Evolutionary conservation across 2,797 vertebrate species (phyloP), one percentile per base, ranked within the genome.

Genomic region (Alcedo quadribrachys): DNA sequence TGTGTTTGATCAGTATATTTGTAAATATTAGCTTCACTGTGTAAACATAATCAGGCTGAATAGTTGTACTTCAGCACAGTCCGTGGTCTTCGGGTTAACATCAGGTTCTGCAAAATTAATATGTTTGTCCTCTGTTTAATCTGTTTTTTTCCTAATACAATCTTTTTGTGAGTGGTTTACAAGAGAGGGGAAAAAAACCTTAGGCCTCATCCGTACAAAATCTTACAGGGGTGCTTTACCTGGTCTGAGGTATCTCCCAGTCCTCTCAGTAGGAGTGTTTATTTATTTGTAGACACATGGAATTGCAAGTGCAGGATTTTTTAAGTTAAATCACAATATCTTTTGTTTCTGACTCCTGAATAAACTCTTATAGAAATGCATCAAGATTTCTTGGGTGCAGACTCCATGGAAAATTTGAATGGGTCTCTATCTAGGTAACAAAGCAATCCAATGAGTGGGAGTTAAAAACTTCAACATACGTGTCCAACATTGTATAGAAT

Each of bases 241-340:
- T 85, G 1, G 0, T 1, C 0, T 42, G 46, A 25, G n/a, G 6
- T 18, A 19, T 40, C 77, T 24, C 46, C 33, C 48, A 14, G 22
- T 32, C 24, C 28, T 8, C 7, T 62, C 40, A 12, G 19, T 58
- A 33, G 17, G 63, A 69, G 5, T 12, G 20, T 48, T 66, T 11
- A 3, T 33, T 3, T 37, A 18, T 18, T 71, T 21, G 14, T 1
- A 81, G 66, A 35, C 48, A 60, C 24, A 6, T 53, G 60, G 37
- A 73, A 55, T 51, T 21, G 30, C 28, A 40, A 20, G 27, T 40
- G 15, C 19, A 45, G 58, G 27, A 21, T n/a, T 8, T 57, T 88
- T 51, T 60, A n/a, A 28, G 33, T 55, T 90, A 62, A 67, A 55
- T 79, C n/a, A 45, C 12, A 63, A 19, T 50, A 9, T 12, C 43